phyloP scores from a whole-genome alignment of 2,113 vertebrate species.

The Haplotaxodon microlepis region DNA sequence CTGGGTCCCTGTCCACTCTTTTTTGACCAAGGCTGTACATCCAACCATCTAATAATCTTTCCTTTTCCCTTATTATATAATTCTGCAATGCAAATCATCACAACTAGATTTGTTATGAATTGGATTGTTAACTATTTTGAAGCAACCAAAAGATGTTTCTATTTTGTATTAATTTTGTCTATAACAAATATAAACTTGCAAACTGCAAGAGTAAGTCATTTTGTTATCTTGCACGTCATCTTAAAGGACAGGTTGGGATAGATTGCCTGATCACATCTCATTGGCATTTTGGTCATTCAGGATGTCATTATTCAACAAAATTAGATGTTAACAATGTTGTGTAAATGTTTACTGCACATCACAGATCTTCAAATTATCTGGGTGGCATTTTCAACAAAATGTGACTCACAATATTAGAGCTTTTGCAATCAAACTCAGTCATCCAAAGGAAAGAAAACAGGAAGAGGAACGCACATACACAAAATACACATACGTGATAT shows the following conservation, averaged over 20 bases:
- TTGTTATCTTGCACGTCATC: not conserved
- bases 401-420: slow-evolving; percentile 11
- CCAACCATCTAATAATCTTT: not conserved
- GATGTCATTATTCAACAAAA: not conserved
- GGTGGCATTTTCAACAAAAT: slow-evolving; percentile 32
- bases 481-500: not conserved
- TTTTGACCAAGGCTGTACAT: not conserved
- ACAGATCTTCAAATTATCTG: slow-evolving; percentile 10
- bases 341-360: slow-evolving; percentile 20
- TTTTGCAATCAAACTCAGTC: not conserved
- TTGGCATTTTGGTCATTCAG: slow-evolving; percentile 22
- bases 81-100: not conserved
- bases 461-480: not conserved
- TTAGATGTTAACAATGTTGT: slow-evolving; percentile 8
- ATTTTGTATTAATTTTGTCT: not conserved
- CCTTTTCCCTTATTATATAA: not conserved
- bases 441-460: not conserved
- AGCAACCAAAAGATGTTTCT: not conserved
- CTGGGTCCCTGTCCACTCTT: not conserved
- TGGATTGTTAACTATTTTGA: not conserved
- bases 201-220: not conserved
- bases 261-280: not conserved
- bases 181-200: not conserved
- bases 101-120: not conserved
- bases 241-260: not conserved